phyloP scores from a whole-genome alignment of 1,140 invertebrate species.

The Scaptomyza montana region DNA sequence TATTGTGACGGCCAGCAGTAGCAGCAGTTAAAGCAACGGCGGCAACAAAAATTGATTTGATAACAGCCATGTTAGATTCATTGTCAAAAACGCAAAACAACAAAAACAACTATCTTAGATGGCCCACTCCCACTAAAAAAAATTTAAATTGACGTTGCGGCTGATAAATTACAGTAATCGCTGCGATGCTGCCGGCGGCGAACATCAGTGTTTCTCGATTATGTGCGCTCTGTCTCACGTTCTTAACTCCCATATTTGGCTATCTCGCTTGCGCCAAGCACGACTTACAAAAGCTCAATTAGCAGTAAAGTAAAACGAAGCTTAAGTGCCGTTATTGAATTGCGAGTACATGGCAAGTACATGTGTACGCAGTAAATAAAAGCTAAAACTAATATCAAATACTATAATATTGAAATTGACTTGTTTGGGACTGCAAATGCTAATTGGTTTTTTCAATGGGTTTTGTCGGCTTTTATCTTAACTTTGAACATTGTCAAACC shows the following conservation, averaged over 20 bases:
- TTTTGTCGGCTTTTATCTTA: slow-evolving; percentile 26
- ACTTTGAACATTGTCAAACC: slow-evolving; percentile 3
- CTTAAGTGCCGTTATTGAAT: slow-evolving; percentile 48
- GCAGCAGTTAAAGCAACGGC: slow-evolving; percentile 23
- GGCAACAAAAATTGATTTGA: slow-evolving; percentile 67
- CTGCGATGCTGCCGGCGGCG: slow-evolving; percentile 33
- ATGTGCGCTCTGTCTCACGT: slow-evolving; percentile 9
- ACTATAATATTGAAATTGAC: slow-evolving; percentile 13
- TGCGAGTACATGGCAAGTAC: slow-evolving; percentile 11
- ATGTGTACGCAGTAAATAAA: background rate
- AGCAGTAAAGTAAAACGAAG: slow-evolving; percentile 39
- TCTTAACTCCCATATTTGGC: slow-evolving; percentile 2
- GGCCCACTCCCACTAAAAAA: slow-evolving; percentile 23
- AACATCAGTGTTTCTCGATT: slow-evolving; percentile 6
- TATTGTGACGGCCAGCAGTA: slow-evolving; percentile 28
- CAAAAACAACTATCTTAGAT: background rate
- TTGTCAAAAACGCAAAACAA: slow-evolving; percentile 59
- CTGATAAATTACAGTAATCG: slow-evolving; percentile 77
- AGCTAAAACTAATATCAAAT: background rate
- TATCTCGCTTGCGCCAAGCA: slow-evolving; percentile 25
- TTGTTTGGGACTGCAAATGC: slow-evolving; percentile 33
- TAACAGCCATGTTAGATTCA: slow-evolving; percentile 68
- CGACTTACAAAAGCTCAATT: slow-evolving; percentile 32
- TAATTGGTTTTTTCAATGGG: slow-evolving; percentile 14
- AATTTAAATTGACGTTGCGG: slow-evolving; percentile 52